These are phyloP conservation scores for Sitodiplosis mosellana DNA, from an alignment of 1,140 invertebrate species.

Conservation along the genomic window DNA sequence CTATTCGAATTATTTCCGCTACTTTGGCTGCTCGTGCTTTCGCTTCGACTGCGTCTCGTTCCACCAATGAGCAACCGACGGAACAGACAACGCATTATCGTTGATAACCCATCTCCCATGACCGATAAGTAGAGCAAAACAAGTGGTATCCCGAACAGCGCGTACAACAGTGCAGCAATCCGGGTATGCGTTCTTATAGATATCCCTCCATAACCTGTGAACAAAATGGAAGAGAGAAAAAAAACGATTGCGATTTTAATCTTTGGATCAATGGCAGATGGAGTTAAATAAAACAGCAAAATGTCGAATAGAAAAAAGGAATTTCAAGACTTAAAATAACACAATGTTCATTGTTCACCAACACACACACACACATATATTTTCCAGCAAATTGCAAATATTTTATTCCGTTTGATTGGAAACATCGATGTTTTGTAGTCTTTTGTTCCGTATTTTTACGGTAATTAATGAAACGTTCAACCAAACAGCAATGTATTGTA, in stretches of 20 bases:
- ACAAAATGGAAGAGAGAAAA: conserved; percentile 4
- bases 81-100: conserved; percentile 22
- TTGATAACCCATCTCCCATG: conserved; percentile 50
- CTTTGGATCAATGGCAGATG: background rate
- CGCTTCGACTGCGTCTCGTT: conserved; percentile 4
- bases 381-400: too few relatives aligned
- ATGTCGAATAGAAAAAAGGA: too few relatives aligned
- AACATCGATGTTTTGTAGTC: too few relatives aligned
- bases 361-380: too few relatives aligned
- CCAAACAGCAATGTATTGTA: too few relatives aligned
- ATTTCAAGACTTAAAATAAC: too few relatives aligned
- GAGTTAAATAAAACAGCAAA: too few relatives aligned
- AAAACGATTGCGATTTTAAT: background rate
- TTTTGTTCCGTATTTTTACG: too few relatives aligned
- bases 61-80: conserved; percentile 14
- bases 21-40: conserved; percentile 1
- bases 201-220: conserved; percentile 79
- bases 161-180: conserved; percentile 75
- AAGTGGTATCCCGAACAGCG: conserved; percentile 73
- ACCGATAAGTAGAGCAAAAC: conserved; percentile 79
- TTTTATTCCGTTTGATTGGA: too few relatives aligned
- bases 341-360: too few relatives aligned
- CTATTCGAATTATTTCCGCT: conserved; percentile 8
- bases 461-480: too few relatives aligned
- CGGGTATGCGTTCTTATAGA: conserved; percentile 71